phyloP scores from a whole-genome alignment of 2,113 vertebrate species.

The Tricholaema leucomelas region DNA sequence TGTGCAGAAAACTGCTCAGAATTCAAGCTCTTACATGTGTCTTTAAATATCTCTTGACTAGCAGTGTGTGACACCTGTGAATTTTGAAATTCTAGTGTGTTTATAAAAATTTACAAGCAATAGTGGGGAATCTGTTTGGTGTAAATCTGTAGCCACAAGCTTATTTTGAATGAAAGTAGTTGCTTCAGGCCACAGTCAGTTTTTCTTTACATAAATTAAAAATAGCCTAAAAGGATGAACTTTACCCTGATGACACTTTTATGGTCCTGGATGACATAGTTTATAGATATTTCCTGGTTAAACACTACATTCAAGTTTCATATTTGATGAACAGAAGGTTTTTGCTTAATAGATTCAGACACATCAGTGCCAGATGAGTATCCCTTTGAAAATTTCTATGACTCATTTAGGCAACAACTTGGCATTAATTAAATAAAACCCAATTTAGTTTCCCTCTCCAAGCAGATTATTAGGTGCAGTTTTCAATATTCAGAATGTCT shows the following conservation, averaged over 20 bases:
- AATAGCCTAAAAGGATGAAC: not conserved
- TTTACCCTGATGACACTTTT: not conserved
- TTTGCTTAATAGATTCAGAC: not conserved
- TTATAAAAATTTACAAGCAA: not conserved
- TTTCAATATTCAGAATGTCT: not conserved
- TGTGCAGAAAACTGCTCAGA: not conserved
- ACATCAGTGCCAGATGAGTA: not conserved
- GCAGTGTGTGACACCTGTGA: not conserved
- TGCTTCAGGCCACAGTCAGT: not conserved
- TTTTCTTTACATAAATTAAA: not conserved
- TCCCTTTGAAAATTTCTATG: not conserved
- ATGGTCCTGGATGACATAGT: not conserved
- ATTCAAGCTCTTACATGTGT: not conserved
- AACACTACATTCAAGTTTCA: not conserved
- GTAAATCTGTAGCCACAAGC: not conserved
- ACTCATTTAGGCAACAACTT: conserved; percentile 28
- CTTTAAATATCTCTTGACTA: not conserved
- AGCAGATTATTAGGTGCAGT: not conserved
- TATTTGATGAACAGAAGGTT: conserved; percentile 4
- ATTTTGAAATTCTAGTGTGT: not conserved
- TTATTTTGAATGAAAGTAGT: not conserved
- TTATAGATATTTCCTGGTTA: not conserved
- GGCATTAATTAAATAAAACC: not conserved
- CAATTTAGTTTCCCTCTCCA: not conserved
- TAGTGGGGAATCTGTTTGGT: not conserved